These are phyloP conservation scores for Anisognathus igniventris DNA, from an alignment of 2,797 vertebrate species.

Conservation along the genomic window DNA sequence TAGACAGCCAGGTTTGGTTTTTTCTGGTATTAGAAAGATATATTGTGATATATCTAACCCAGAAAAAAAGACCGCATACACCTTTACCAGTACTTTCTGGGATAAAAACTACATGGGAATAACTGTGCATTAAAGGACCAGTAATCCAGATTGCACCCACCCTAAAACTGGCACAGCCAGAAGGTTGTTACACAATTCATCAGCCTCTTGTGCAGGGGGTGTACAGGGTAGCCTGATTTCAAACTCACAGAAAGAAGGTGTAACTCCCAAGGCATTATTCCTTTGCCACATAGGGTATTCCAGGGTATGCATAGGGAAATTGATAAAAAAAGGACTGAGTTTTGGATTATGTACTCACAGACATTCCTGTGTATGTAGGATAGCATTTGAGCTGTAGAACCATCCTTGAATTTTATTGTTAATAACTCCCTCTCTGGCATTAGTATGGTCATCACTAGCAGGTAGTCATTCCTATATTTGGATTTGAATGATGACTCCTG, in stretches of 20 bases:
- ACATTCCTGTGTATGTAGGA: neutral
- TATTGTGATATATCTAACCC: neutral
- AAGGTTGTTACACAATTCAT: neutral
- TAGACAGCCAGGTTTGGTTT: neutral
- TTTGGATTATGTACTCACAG: neutral
- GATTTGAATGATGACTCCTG: neutral
- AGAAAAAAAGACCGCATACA: neutral
- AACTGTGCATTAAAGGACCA: neutral
- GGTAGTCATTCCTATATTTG: neutral
- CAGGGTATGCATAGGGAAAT: neutral
- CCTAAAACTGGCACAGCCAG: neutral
- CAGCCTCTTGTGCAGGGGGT: neutral
- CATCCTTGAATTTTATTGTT: neutral
- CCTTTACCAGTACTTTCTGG: neutral
- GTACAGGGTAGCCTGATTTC: neutral
- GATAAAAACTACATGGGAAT: neutral
- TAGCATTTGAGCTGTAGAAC: neutral
- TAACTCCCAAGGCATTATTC: neutral
- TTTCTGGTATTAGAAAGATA: neutral
- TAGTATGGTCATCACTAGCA: neutral
- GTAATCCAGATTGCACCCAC: neutral
- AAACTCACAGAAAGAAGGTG: neutral
- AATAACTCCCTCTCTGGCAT: neutral
- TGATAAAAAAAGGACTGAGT: fast-evolving
- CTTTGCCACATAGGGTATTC: neutral